Evolutionary conservation across 2,888 invertebrate species (phyloP).

Genomic region (Pristionchus japonicus): DNA sequence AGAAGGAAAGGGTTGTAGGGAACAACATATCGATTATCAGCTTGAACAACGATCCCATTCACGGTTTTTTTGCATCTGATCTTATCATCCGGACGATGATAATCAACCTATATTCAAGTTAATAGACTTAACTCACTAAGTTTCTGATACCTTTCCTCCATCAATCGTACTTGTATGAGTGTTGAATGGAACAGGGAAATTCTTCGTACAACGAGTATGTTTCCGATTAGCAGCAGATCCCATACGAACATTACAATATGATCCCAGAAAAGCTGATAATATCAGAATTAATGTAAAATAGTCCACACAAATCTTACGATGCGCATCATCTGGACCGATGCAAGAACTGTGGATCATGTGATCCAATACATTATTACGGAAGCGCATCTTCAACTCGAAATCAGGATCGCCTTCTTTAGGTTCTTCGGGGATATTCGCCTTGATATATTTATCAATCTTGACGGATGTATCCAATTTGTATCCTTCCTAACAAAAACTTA

Average conservation of each 20-base stretch:
- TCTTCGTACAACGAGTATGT: background rate
- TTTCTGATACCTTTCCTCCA: background rate
- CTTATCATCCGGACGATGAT: background rate
- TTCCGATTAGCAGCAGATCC: background rate
- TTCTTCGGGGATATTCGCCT: background rate
- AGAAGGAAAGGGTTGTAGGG: background rate
- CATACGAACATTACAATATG: background rate
- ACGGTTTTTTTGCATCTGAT: background rate
- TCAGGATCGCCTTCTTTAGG: background rate
- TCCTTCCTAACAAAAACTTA: background rate
- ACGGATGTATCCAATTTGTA: background rate
- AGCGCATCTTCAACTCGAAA: background rate
- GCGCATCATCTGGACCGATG: background rate
- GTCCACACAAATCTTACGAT: background rate
- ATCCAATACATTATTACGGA: background rate
- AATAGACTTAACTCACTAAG: background rate
- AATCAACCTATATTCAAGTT: background rate
- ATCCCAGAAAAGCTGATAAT: too few relatives aligned
- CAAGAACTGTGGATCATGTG: conserved; percentile 25
- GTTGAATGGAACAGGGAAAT: background rate
- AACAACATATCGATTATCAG: background rate
- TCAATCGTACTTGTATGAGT: background rate
- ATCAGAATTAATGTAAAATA: background rate
- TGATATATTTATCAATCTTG: background rate
- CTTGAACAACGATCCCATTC: background rate